Evolutionary conservation across 2,888 invertebrate genomes (phyloP).

Genomic region (Teinopalpus imperialis): DNA sequence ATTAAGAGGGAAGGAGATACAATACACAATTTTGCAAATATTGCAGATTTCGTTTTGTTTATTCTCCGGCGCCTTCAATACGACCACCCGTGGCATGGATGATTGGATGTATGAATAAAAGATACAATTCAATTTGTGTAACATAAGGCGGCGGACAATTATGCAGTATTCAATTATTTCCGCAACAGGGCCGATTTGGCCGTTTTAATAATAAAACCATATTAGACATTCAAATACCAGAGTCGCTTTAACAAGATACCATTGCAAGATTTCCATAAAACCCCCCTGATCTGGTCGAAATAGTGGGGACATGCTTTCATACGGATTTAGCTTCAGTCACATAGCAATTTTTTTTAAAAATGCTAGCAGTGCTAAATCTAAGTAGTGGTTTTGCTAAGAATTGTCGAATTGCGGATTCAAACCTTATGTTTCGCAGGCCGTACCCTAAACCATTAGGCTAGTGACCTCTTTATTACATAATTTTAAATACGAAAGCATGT

Average conservation of each 20-base stretch:
- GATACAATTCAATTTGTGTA: slow-evolving; percentile 72
- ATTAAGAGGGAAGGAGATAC: no score
- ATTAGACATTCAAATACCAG: slow-evolving; percentile 22
- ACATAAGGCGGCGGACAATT: slow-evolving; percentile 59
- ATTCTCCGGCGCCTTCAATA: slow-evolving; percentile 67
- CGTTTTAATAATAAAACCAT: slow-evolving; percentile 19
- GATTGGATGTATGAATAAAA: slow-evolving; percentile 79
- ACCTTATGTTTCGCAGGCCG: no score
- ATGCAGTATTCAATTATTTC: slow-evolving; percentile 63
- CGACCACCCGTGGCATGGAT: slow-evolving; percentile 64
- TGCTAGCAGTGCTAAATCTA: no score
- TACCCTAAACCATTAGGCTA: no score
- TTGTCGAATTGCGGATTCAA: no score
- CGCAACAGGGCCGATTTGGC: slow-evolving; percentile 13
- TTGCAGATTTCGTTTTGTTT: slow-evolving; percentile 53
- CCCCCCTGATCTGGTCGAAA: background rate
- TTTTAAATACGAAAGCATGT: no score
- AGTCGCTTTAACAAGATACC: background rate
- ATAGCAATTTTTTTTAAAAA: no score
- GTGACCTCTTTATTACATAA: no score
- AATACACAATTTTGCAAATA: slow-evolving; percentile 26
- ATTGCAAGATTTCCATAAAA: slow-evolving; percentile 4
- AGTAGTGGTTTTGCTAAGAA: no score
- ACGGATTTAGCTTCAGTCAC: no score
- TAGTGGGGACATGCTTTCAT: no score